Conservation (phyloP, 2,797 vertebrate genomes). For the Mormyrops boulengeri region DNA sequence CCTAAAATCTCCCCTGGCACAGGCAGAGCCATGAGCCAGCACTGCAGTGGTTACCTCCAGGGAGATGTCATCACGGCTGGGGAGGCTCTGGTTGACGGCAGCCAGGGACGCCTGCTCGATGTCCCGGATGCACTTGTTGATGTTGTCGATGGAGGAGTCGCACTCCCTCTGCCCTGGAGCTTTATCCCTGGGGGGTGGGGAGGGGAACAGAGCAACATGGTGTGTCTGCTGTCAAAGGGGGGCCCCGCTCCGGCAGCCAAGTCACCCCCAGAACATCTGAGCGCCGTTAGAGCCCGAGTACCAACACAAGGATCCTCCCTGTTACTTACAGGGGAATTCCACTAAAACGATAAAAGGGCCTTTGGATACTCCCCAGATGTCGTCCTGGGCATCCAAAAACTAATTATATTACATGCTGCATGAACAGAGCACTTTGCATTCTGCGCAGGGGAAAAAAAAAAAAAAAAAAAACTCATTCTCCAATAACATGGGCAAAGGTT, state of each 20-base stretch:
- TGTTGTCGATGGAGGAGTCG: slow-evolving; percentile 90
- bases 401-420: not conserved
- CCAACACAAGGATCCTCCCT: not conserved
- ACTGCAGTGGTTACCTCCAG: slow-evolving; percentile 73
- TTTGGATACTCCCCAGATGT: not conserved
- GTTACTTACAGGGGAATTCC: not conserved
- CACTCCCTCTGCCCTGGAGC: slow-evolving; percentile 95
- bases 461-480: not conserved
- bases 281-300: not conserved
- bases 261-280: not conserved
- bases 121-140: slow-evolving; percentile 92
- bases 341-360: not conserved
- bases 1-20: not conserved
- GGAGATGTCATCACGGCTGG: slow-evolving; percentile 92
- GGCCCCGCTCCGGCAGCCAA: not conserved
- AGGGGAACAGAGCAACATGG: not conserved
- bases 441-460: not conserved
- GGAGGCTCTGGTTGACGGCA: slow-evolving; percentile 84
- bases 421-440: not conserved
- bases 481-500: not conserved
- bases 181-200: slow-evolving; percentile 73
- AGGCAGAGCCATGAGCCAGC: not conserved
- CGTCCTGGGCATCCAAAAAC: not conserved
- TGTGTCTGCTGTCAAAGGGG: not conserved
- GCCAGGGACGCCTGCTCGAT: slow-evolving; percentile 94